Conservation (phyloP, 2,888 invertebrate species). For the Drosophila percnosoma region DNA sequence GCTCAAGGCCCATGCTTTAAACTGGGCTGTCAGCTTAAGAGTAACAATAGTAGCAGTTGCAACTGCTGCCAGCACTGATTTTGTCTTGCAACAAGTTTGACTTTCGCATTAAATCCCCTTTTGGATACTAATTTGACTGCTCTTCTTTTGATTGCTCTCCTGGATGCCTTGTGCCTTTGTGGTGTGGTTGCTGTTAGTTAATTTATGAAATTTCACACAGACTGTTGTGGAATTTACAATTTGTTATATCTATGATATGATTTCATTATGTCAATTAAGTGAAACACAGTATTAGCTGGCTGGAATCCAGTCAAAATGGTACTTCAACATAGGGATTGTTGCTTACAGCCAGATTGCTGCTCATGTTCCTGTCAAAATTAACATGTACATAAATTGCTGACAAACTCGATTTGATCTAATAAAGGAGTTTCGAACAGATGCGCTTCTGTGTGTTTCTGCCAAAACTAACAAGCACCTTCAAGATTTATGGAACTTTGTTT, state of each 20-base stretch:
- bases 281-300: not conserved
- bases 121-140: conserved; percentile 40
- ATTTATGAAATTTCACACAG: conserved; percentile 33
- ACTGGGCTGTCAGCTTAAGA: conserved; percentile 25
- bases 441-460: not conserved
- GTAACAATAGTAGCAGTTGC: not conserved
- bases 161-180: conserved; percentile 13
- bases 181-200: conserved; percentile 6
- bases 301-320: not conserved
- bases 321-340: not conserved
- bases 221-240: conserved; percentile 21
- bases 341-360: not conserved
- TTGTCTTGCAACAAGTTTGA: conserved; percentile 11
- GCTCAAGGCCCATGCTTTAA: conserved; percentile 17
- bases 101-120: conserved; percentile 9
- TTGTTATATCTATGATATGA: conserved; percentile 42
- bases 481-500: not conserved
- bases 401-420: not conserved
- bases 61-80: conserved; percentile 32
- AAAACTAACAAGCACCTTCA: not conserved
- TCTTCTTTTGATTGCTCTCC: conserved; percentile 16
- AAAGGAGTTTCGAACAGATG: not conserved
- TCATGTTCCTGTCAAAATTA: not conserved
- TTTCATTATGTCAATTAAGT: conserved; percentile 49
- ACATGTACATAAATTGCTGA: not conserved